Percentiles rank a stretch among this genome's conserved stretches.
Evolutionary conservation across 2,113 vertebrate species (phyloP).

Genomic region (Maccullochella peelii): DNA sequence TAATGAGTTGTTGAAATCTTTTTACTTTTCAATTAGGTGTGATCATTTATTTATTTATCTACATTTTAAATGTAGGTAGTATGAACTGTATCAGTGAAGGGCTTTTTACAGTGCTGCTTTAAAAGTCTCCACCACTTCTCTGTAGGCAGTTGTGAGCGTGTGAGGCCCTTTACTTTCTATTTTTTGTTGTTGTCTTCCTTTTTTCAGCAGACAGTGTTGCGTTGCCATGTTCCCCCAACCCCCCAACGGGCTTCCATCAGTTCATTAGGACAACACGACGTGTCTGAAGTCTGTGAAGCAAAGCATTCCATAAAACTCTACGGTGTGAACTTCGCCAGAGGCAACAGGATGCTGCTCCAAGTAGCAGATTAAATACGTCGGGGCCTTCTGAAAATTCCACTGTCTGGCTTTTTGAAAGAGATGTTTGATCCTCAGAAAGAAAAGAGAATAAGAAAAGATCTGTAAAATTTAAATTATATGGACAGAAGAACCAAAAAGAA

Average conservation of each 20-base stretch:
- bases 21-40: too few species aligned
- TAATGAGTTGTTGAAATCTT: too few species aligned
- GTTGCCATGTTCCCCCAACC: slow-evolving; percentile 22
- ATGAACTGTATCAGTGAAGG: too few species aligned
- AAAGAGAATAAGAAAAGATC: slow-evolving; percentile 5
- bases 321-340: slow-evolving; percentile 55
- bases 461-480: background rate
- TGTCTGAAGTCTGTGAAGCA: slow-evolving; percentile 58
- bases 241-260: slow-evolving; percentile 18
- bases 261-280: slow-evolving; percentile 66
- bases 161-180: background rate
- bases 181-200: background rate
- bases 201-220: slow-evolving; percentile 15
- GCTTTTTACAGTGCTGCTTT: too few species aligned
- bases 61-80: too few species aligned
- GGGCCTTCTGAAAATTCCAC: slow-evolving; percentile 19
- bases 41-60: too few species aligned
- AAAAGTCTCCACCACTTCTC: too few species aligned
- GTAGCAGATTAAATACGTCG: slow-evolving; percentile 30
- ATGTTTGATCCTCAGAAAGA: slow-evolving; percentile 23
- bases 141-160: background rate
- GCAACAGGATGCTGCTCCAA: slow-evolving; percentile 63
- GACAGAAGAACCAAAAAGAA: background rate
- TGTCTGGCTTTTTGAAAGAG: background rate
- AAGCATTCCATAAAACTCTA: slow-evolving; percentile 62